phyloP scores from a whole-genome alignment of 2,113 vertebrate genomes.

The Gopherus flavomarginatus region DNA sequence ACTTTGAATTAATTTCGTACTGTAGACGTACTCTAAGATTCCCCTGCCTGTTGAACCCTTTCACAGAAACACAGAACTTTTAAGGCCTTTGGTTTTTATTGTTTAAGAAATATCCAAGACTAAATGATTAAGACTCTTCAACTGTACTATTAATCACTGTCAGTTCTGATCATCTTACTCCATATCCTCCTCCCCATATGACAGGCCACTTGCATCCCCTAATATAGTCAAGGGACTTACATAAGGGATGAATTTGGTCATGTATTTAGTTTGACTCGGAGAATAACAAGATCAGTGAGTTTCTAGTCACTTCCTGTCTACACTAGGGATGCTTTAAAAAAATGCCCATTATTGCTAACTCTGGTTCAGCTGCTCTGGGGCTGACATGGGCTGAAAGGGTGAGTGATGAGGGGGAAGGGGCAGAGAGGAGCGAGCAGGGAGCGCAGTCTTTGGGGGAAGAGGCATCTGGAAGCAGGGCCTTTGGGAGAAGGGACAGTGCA shows the following conservation, averaged over 20 bases:
- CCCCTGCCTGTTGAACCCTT: neutral
- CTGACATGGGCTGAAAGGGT: neutral
- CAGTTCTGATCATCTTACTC: neutral
- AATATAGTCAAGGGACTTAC: neutral
- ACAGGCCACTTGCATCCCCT: neutral
- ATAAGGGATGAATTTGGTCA: neutral
- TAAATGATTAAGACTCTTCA: neutral
- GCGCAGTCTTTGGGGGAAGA: too few relatives aligned
- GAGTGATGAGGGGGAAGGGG: too few relatives aligned
- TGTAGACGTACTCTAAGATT: neutral
- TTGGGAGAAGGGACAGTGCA: too few relatives aligned
- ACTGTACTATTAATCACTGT: neutral
- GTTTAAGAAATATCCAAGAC: neutral
- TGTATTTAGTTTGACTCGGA: neutral
- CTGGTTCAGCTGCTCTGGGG: neutral
- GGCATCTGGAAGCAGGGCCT: too few relatives aligned
- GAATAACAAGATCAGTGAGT: neutral
- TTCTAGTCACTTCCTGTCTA: neutral
- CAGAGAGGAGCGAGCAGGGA: too few relatives aligned
- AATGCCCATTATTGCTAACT: neutral
- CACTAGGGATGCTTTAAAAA: neutral
- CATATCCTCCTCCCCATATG: neutral
- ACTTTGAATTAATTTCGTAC: too few relatives aligned
- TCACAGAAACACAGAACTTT: rapidly evolving
- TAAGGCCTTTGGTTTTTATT: neutral